These are phyloP conservation scores for Antheraea pernyi DNA, from an alignment of 1,140 invertebrate genomes.

Conservation along the genomic window DNA sequence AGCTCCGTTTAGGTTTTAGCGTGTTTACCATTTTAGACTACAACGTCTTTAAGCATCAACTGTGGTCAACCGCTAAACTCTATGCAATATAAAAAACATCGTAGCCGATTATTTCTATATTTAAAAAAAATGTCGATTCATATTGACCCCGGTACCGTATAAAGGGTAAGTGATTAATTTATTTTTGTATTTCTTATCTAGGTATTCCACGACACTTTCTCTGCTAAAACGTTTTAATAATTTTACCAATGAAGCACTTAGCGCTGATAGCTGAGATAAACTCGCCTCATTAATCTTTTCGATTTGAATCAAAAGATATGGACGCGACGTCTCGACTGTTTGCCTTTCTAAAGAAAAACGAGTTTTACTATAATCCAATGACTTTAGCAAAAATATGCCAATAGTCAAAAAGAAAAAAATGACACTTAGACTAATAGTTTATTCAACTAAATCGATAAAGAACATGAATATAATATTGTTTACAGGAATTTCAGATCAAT, in stretches of 20 bases:
- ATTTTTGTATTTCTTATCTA: background rate
- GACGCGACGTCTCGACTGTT: background rate
- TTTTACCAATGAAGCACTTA: slow-evolving; percentile 3
- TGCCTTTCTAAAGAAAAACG: background rate
- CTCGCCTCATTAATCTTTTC: background rate
- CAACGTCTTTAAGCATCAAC: too few species aligned
- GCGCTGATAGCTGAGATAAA: slow-evolving; percentile 1
- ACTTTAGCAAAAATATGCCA: background rate
- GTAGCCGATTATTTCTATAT: background rate
- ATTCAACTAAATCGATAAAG: too few species aligned
- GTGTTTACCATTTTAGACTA: too few species aligned
- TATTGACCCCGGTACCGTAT: background rate
- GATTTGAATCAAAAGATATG: background rate
- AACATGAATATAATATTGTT: too few species aligned
- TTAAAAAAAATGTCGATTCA: slow-evolving; percentile 1
- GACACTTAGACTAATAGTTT: too few species aligned
- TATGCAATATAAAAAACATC: too few species aligned
- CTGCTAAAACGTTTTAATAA: background rate
- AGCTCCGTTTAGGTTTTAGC: too few species aligned
- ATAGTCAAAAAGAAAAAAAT: too few species aligned
- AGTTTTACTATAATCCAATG: background rate
- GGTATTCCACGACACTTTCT: background rate
- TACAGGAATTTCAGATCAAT: too few species aligned
- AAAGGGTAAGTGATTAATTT: background rate
- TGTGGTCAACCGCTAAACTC: too few species aligned